phyloP scores from a whole-genome alignment of 2,888 invertebrate species.

The Drosophila picticornis region DNA sequence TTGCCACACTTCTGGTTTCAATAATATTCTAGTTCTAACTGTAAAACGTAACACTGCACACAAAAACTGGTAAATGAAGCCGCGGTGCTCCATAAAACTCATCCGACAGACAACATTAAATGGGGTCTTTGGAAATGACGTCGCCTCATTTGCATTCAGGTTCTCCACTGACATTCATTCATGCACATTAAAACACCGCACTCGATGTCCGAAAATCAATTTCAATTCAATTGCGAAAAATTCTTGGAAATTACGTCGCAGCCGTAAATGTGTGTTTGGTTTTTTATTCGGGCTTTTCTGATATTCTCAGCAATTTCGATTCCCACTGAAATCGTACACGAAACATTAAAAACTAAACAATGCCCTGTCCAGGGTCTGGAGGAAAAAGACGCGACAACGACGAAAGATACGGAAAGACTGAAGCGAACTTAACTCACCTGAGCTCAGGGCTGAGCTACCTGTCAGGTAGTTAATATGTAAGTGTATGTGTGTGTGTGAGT shows the following conservation, averaged over 20 bases:
- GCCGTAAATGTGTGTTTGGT: constrained; percentile 26
- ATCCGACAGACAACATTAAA: constrained; percentile 36
- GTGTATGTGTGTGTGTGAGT: neutral
- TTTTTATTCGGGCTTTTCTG: constrained; percentile 25
- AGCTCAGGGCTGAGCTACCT: constrained; percentile 44
- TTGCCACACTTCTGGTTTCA: constrained; percentile 35
- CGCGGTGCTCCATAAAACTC: constrained; percentile 61
- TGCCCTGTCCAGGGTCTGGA: constrained; percentile 28
- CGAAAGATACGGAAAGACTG: constrained; percentile 73
- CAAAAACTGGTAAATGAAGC: constrained; percentile 54
- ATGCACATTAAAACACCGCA: constrained; percentile 26
- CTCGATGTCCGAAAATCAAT: constrained; percentile 68
- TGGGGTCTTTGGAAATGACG: constrained; percentile 44
- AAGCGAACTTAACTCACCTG: constrained; percentile 37
- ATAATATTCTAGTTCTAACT: constrained; percentile 35
- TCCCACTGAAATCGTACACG: constrained; percentile 49
- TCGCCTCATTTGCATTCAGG: constrained; percentile 57
- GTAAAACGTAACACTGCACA: constrained; percentile 47
- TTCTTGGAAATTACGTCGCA: constrained; percentile 70
- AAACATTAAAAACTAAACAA: constrained; percentile 47
- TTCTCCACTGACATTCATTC: constrained; percentile 40
- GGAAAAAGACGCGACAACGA: constrained; percentile 59
- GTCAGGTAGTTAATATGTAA: constrained; percentile 24
- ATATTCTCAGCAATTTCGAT: constrained; percentile 50
- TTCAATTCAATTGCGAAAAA: constrained; percentile 73